Percentiles rank a stretch among this genome's conserved stretches.
These are phyloP conservation scores for Pycnonotus jocosus DNA, from an alignment of 2,113 vertebrate genomes.

Conservation along the genomic window DNA sequence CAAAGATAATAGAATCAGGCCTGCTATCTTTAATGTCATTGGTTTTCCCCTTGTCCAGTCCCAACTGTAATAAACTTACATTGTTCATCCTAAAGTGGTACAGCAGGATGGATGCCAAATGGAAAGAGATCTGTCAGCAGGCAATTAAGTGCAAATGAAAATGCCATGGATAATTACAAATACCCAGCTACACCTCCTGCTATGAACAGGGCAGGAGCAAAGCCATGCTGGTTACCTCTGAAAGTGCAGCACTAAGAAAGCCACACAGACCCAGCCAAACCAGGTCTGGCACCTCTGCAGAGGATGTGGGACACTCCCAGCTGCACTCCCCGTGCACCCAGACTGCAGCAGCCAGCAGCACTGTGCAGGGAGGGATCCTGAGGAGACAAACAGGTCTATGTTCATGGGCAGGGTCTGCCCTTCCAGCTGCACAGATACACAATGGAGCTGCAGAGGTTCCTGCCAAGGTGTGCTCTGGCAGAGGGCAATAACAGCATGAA, in stretches of 20 bases:
- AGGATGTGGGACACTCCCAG: no score
- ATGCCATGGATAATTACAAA: neutral
- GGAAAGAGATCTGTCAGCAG: neutral
- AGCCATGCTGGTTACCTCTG: neutral
- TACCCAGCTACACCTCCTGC: neutral
- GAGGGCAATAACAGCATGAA: neutral
- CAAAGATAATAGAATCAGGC: neutral
- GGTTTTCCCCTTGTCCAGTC: neutral
- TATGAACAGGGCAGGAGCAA: neutral
- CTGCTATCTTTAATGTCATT: neutral
- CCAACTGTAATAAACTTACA: neutral
- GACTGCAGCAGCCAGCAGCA: fast-evolving
- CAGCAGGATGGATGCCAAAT: neutral
- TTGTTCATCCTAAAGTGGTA: neutral
- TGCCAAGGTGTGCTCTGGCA: neutral
- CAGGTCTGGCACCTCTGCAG: neutral
- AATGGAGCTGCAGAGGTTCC: neutral
- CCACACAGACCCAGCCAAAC: neutral
- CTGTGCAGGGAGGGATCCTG: fast-evolving
- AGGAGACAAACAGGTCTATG: neutral
- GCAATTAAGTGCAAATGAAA: neutral
- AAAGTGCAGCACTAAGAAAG: neutral
- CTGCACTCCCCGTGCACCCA: fast-evolving
- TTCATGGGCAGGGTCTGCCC: fast-evolving
- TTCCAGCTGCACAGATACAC: neutral